Percentiles rank a stretch among this genome's conserved stretches.
phyloP scores from a whole-genome alignment of 2,888 invertebrate species.

The Polia nebulosa region DNA sequence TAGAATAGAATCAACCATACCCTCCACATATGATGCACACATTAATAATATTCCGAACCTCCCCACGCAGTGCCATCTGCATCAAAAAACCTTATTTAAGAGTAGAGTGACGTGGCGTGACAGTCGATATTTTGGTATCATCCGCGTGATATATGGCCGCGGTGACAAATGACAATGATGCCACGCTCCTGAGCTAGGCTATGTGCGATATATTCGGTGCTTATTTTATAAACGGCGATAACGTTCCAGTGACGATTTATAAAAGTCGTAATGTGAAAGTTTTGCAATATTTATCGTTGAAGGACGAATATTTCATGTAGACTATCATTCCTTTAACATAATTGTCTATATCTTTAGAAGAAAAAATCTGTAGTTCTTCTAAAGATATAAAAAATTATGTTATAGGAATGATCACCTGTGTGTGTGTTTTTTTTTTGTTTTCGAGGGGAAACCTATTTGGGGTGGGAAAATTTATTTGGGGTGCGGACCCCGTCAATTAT shows the following conservation, averaged over 20 bases:
- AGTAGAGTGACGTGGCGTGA: conserved; percentile 41
- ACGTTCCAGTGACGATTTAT: conserved; percentile 23
- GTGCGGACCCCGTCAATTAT: too few relatives aligned
- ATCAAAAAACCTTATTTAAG: conserved; percentile 53
- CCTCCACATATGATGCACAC: background rate
- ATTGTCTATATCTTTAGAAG: too few relatives aligned
- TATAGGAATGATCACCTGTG: too few relatives aligned
- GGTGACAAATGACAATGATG: conserved; percentile 65
- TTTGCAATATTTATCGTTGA: conserved; percentile 14
- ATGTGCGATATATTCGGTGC: conserved; percentile 14
- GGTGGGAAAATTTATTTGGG: too few relatives aligned
- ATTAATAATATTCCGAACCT: conserved; percentile 15
- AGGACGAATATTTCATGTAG: too few relatives aligned
- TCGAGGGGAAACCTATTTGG: too few relatives aligned
- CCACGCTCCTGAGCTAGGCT: conserved; percentile 29
- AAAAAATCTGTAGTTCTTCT: too few relatives aligned
- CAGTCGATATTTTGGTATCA: conserved; percentile 57
- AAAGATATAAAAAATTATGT: too few relatives aligned
- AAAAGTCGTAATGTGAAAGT: conserved; percentile 1
- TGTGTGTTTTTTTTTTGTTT: too few relatives aligned
- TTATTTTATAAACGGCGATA: conserved; percentile 30
- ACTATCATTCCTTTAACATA: too few relatives aligned
- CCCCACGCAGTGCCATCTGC: background rate
- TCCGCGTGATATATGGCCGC: conserved; percentile 55
- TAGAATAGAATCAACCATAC: conserved; percentile 4